A percentile compares a stretch with the other conserved stretches of the same genome.
These are phyloP conservation scores for Paracentrotus lividus DNA, from an alignment of 53 echinoderm and acorn worm species.

Conservation along the genomic window DNA sequence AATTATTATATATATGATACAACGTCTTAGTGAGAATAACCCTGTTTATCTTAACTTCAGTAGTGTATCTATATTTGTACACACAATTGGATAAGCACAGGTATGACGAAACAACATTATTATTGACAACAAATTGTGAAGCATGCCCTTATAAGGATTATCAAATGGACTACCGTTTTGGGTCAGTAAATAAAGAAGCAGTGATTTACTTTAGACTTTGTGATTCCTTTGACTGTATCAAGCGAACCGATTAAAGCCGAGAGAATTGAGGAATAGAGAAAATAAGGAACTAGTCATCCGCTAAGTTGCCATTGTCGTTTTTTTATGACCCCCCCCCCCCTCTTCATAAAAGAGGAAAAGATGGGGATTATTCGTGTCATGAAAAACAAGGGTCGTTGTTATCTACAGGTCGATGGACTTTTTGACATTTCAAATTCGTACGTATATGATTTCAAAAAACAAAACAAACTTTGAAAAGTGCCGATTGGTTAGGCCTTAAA, in stretches of 20 bases:
- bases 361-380: background rate
- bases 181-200: background rate
- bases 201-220: background rate
- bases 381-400: background rate
- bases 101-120: constrained; percentile 10
- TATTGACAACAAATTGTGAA: background rate
- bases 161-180: background rate
- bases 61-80: background rate
- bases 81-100: background rate
- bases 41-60: background rate
- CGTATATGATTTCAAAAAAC: too few species aligned
- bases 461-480: too few species aligned
- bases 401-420: background rate
- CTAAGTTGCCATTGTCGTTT: background rate
- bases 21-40: background rate
- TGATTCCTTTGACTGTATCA: background rate
- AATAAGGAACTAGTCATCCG: background rate
- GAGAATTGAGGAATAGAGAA: too few species aligned
- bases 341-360: background rate
- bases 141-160: background rate
- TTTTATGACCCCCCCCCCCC: background rate
- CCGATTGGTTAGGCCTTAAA: too few species aligned
- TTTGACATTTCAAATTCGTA: background rate
- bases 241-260: constrained; percentile 1
- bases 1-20: too few species aligned